Evolutionary conservation across 2,113 vertebrate species (phyloP).

Genomic region (Nothobranchius kuhntae): DNA sequence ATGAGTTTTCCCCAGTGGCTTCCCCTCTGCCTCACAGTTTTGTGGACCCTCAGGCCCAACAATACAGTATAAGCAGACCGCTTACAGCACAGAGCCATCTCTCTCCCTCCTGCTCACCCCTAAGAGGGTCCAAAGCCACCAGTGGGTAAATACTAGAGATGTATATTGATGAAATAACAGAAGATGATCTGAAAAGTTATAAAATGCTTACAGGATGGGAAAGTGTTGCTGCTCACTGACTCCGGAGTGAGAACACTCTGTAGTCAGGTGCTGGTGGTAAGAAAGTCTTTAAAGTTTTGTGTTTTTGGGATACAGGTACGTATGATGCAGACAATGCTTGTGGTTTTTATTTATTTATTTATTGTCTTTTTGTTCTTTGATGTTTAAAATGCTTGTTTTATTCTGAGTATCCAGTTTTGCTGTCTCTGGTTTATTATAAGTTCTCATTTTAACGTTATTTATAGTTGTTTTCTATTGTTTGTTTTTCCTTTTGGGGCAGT

Average conservation of each 20-base stretch:
- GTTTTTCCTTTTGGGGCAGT: conserved; percentile 64
- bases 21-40: conserved; percentile 58
- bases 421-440: conserved; percentile 60
- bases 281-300: conserved; percentile 92
- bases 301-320: conserved; percentile 93
- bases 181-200: conserved; percentile 3
- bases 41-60: conserved; percentile 74
- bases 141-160: conserved; percentile 8
- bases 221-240: conserved; percentile 61
- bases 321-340: conserved; percentile 78
- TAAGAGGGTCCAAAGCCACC: conserved; percentile 28
- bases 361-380: conserved; percentile 17
- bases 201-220: conserved; percentile 44
- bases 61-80: conserved; percentile 70
- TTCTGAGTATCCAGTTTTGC: conserved; percentile 31
- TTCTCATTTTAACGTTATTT: conserved; percentile 62
- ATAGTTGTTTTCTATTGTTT: conserved; percentile 7
- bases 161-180: conserved; percentile 1
- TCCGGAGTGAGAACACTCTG: conserved; percentile 55
- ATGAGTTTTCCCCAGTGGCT: conserved; percentile 14
- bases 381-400: conserved; percentile 41
- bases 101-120: conserved; percentile 55
- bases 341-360: conserved; percentile 45
- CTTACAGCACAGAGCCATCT: conserved; percentile 72
- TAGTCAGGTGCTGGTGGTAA: conserved; percentile 83